Evolutionary conservation across 1,140 invertebrate species (phyloP).

Genomic region (Ylistrum balloti): DNA sequence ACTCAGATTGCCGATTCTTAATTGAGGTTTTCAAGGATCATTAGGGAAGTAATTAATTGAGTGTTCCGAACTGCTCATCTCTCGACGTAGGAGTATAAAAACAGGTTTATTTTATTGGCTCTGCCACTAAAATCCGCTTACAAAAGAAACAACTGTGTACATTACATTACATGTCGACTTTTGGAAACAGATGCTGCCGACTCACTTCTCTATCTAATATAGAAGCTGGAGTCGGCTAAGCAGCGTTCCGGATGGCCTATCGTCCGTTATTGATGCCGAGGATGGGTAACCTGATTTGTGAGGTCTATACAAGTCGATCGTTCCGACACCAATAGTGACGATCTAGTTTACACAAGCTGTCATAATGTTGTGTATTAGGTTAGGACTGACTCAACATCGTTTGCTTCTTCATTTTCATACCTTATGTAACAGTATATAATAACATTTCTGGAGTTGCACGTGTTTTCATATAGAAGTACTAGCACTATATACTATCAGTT

Average conservation of each 20-base stretch:
- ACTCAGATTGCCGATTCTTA: background rate
- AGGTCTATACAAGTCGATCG: constrained; percentile 15
- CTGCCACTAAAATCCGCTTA: background rate
- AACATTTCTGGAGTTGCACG: background rate
- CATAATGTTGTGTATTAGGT: constrained; percentile 9
- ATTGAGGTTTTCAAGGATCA: constrained; percentile 33
- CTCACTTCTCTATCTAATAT: background rate
- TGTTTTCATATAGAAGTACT: background rate
- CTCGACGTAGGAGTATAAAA: background rate
- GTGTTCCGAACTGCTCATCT: background rate
- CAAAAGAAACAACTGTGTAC: background rate
- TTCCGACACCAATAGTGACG: background rate
- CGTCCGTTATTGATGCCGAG: background rate
- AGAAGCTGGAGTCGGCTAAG: constrained; percentile 7
- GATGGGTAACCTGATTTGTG: constrained; percentile 14
- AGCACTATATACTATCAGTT: background rate
- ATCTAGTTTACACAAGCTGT: background rate
- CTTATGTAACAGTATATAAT: background rate
- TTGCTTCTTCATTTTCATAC: background rate
- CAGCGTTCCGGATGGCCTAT: background rate
- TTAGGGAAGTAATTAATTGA: constrained; percentile 29
- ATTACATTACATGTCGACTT: background rate
- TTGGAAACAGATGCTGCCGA: background rate
- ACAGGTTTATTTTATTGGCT: background rate
- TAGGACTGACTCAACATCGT: background rate